Evolutionary conservation across 2,888 invertebrate species (phyloP), one percentile per base, ranked within the genome.

Genomic region (Theretra japonica): DNA sequence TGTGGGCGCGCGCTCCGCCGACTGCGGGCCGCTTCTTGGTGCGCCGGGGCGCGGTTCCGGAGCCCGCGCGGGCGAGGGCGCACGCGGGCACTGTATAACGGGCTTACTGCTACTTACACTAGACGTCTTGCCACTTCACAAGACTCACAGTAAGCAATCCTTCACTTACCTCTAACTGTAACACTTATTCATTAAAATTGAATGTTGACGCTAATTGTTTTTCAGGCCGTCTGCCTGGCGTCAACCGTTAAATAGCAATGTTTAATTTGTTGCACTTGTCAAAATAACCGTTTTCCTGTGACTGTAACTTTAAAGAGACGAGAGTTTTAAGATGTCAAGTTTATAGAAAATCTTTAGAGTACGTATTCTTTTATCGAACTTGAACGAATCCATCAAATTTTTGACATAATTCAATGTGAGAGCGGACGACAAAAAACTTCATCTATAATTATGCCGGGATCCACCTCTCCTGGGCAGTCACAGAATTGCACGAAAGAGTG

Each of bases 61-160:
- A 85, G 79, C 91, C 92, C 91, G 90, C 88, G 90, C 90, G 93
- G 94, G 93, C 92, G 33, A 19, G 0, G 4, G 91, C 93, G 91
- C 94, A 90, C 90, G 88, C 91, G 92, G 93, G 91, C 76, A 92
- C 94, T 86, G 92, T 76, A 57, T 33, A 88, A 90, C 92, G 87
- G 94, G 78, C 90, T 91, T 90, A 90, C 11, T 69, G 23, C 53
- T 85, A 90, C 83, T 86, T 88, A 86, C 50, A 73, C 76, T 77
- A 72, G 11, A 58, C 28, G 59, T 70, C 77, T 81, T 76, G 75
- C 73, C 73, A 73, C 72, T 53, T 69, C 1, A 60, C 3, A 41
- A 57, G n/a, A 7, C 21, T 73, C 72, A 75, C 75, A 76, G 5
- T n/a, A 19, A 74, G 69, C 70, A 65, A 69, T 72, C 53, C 25